Conservation (phyloP, 2,888 invertebrate genomes). For the Drosophila subquinaria region DNA sequence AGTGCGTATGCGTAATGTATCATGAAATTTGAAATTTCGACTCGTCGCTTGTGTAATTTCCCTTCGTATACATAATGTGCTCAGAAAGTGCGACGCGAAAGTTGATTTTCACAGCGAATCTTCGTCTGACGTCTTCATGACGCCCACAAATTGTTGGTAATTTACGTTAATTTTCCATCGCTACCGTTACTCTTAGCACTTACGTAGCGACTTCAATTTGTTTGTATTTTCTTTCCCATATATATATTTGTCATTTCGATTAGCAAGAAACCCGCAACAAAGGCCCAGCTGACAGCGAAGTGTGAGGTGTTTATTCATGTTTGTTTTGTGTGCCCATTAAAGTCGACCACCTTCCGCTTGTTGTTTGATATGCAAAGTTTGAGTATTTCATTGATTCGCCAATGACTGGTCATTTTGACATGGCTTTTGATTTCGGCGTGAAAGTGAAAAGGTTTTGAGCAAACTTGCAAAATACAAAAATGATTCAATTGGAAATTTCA, state of each 20-base stretch:
- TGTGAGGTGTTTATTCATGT: conserved; percentile 18
- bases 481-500: conserved; percentile 2
- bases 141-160: conserved; percentile 36
- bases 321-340: conserved; percentile 38
- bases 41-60: conserved; percentile 58
- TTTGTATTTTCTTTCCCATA: conserved; percentile 11
- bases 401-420: conserved; percentile 9
- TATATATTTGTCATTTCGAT: conserved; percentile 56
- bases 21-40: conserved; percentile 55
- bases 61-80: conserved; percentile 11
- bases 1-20: conserved; percentile 67
- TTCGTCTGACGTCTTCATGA: conserved; percentile 15
- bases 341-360: conserved; percentile 11
- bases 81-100: conserved; percentile 40
- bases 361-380: conserved; percentile 35
- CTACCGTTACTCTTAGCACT: conserved; percentile 66
- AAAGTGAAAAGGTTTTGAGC: conserved; percentile 14
- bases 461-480: not conserved
- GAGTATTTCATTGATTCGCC: conserved; percentile 6
- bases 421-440: not conserved
- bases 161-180: conserved; percentile 23
- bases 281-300: conserved; percentile 19
- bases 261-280: conserved; percentile 45
- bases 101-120: conserved; percentile 28
- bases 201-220: conserved; percentile 35